Evolutionary conservation across 2,888 invertebrate species (phyloP).

Genomic region (Ryuthela nishihirai): DNA sequence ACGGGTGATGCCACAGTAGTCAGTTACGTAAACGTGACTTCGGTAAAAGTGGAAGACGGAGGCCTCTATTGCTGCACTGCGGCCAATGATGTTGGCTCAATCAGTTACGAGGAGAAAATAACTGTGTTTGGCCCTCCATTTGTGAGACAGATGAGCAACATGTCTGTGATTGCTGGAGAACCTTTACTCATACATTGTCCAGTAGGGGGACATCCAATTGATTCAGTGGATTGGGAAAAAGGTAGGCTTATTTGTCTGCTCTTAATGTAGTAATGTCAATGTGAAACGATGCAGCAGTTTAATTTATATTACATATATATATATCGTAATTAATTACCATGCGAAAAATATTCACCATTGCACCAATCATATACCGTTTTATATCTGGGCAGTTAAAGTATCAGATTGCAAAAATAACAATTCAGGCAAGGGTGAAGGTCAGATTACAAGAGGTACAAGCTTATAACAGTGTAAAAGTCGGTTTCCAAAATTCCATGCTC

Average conservation of each 20-base stretch:
- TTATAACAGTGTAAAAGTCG: too few species aligned
- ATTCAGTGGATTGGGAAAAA: conserved; percentile 74
- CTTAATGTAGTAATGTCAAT: too few species aligned
- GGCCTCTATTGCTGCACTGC: conserved; percentile 50
- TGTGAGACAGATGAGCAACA: conserved; percentile 53
- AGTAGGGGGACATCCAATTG: conserved; percentile 80
- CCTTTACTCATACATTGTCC: conserved; percentile 73
- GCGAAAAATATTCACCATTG: too few species aligned
- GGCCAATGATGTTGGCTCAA: conserved; percentile 47
- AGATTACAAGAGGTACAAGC: too few species aligned
- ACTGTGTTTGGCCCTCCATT: conserved; percentile 54
- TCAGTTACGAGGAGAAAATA: conserved; percentile 45
- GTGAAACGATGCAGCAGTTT: too few species aligned
- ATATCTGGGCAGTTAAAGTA: too few species aligned
- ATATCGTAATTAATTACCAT: too few species aligned
- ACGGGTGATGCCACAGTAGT: conserved; percentile 48
- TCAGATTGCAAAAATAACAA: too few species aligned
- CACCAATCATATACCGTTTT: too few species aligned
- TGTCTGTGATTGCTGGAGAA: conserved; percentile 72
- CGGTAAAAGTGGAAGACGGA: conserved; percentile 47
- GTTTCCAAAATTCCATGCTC: too few species aligned
- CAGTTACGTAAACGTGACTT: conserved; percentile 50
- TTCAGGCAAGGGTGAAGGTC: too few species aligned
- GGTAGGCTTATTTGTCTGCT: conserved; percentile 50
- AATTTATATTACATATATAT: too few species aligned